phyloP scores from a whole-genome alignment of 2,797 vertebrate species.

The Orestias chungarensis region DNA sequence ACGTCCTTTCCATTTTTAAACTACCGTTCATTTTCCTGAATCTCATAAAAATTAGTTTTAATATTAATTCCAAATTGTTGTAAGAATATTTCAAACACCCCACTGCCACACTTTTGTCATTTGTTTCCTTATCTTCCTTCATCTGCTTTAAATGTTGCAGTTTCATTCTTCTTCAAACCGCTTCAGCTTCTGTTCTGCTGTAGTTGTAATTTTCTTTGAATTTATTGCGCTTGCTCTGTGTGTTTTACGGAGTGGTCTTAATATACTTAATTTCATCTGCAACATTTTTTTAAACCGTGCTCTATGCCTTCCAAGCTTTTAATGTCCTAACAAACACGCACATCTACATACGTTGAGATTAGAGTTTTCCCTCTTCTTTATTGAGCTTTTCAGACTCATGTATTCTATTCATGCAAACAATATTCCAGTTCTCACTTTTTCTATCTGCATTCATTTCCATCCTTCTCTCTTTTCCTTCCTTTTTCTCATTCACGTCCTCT shows the following conservation, averaged over 20 bases:
- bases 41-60: slow-evolving; percentile 14
- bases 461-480: slow-evolving; percentile 26
- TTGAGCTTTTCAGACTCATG: slow-evolving; percentile 10
- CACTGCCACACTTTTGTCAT: background rate
- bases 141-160: slow-evolving; percentile 4
- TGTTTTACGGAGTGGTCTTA: slow-evolving; percentile 5
- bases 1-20: slow-evolving; percentile 25
- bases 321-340: slow-evolving; percentile 9
- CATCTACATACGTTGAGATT: background rate
- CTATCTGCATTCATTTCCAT: slow-evolving; percentile 7
- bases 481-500: slow-evolving; percentile 18
- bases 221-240: slow-evolving; percentile 17
- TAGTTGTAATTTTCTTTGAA: background rate
- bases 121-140: slow-evolving; percentile 13
- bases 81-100: background rate
- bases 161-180: slow-evolving; percentile 1
- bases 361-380: background rate
- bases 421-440: background rate
- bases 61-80: slow-evolving; percentile 8
- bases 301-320: too few relatives aligned
- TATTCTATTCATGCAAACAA: background rate
- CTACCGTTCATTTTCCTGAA: background rate
- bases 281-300: background rate
- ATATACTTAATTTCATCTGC: slow-evolving; percentile 11
- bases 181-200: slow-evolving; percentile 1